Base-by-base conservation (phyloP, 2,113 vertebrate species). In the Notarius lentiginosus region DNA sequence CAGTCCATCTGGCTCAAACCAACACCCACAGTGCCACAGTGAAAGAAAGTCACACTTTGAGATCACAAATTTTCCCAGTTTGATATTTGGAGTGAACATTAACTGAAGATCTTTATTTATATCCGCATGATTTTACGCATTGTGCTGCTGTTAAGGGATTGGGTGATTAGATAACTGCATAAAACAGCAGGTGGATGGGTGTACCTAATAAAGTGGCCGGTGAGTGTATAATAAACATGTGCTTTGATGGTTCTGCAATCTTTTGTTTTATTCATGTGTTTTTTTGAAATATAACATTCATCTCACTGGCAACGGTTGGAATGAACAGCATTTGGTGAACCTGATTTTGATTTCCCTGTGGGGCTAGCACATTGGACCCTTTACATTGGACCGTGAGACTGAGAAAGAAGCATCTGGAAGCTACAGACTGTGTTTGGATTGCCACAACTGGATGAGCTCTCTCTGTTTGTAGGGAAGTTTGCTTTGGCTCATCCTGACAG, bases 351-450 rank as follows among this genome's bases (percentile, higher is more conserved):
- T 76, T 84, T 82, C 79, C 60, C 73, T 73, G 79, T 68, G 79
- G 75, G 68, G 56, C 51, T 47, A 58, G 68, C 70, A 65, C 11
- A 20, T 12, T 24, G 56, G 58, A 79, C 79, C 30, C 55, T 84
- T 77, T 84, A 84, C 68, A 63, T 41, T 86, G 87, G 87, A 86
- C 63, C 73, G 63, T 65, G 4, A 83, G 81, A 76, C 88, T 86
- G 88, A 55, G 85, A 73, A 80, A 84, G 49, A 30, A 91, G 94
- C 95, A 95, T 94, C 95, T 95, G 95, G 94, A 91, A 85, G 83
- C 91, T 88, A 72, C 95, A 95, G 94, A 91, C 90, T 94, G 95
- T 95, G 92, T 95, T 95, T 95, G 93, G 85, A 91, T 95, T 92
- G 87, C 86, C 92, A 93, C 94, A 94, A 95, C 94, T 95, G 93